Conservation (phyloP, 2,113 vertebrate species). For the Todiramphus saurophagus region DNA sequence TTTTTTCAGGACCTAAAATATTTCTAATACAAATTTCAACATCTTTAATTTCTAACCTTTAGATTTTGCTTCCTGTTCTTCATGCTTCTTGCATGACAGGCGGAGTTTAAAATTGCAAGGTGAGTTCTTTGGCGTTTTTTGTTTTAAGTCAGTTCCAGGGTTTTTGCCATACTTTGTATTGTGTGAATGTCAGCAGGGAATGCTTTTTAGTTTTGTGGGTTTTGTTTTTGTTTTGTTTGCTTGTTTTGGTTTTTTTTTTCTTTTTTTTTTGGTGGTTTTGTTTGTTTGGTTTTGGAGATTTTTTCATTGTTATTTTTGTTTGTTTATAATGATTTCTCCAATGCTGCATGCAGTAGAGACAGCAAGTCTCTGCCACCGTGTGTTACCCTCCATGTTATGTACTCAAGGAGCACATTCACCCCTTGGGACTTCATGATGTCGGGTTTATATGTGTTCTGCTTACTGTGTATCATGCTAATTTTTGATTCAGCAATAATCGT, state of each 20-base stretch:
- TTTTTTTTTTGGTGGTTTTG: not conserved
- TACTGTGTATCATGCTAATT: not conserved
- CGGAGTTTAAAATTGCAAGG: not conserved
- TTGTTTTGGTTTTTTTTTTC: no score
- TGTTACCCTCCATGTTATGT: not conserved
- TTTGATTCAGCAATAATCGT: not conserved
- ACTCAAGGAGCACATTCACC: not conserved
- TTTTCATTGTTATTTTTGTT: not conserved
- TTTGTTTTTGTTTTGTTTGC: not conserved
- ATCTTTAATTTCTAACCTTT: not conserved
- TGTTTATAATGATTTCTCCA: not conserved
- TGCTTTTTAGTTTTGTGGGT: rapidly evolving
- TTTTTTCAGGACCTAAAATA: not conserved
- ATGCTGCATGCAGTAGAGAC: not conserved
- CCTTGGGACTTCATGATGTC: not conserved
- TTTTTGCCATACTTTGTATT: not conserved
- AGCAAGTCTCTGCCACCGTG: not conserved
- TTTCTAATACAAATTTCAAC: not conserved
- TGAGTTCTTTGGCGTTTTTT: rapidly evolving
- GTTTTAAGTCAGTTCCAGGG: not conserved
- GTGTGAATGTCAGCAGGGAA: not conserved
- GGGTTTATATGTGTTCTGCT: not conserved
- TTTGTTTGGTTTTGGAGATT: not conserved
- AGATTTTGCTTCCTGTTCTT: not conserved
- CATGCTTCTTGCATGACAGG: not conserved